Percentiles rank a stretch among this genome's conserved stretches.
These are phyloP conservation scores for Drosophila pegasa DNA, from an alignment of 2,888 invertebrate genomes.

Conservation along the genomic window DNA sequence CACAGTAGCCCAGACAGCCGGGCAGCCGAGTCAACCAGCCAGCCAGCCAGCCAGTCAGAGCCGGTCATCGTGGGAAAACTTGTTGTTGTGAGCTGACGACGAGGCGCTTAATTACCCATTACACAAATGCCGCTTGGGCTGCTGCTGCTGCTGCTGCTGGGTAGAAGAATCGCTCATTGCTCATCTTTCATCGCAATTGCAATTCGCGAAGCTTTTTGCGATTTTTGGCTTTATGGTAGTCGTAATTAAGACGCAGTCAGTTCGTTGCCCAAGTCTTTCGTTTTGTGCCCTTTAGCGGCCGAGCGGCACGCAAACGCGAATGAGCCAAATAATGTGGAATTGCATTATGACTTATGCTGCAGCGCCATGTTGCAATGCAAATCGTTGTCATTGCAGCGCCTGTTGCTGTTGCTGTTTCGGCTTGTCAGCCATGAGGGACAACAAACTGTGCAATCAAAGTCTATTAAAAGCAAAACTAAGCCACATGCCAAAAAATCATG, in stretches of 20 bases:
- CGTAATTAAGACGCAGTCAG: slow-evolving; percentile 72
- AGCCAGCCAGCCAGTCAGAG: slow-evolving; percentile 14
- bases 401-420: slow-evolving; percentile 17
- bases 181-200: slow-evolving; percentile 12
- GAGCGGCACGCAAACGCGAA: slow-evolving; percentile 50
- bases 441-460: slow-evolving; percentile 63
- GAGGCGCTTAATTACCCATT: slow-evolving; percentile 77
- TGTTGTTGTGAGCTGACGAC: slow-evolving; percentile 43
- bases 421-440: slow-evolving; percentile 49
- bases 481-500: slow-evolving; percentile 74
- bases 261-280: slow-evolving; percentile 74
- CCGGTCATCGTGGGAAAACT: slow-evolving; percentile 74
- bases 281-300: slow-evolving; percentile 59
- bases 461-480: slow-evolving; percentile 78
- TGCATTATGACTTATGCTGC: slow-evolving; percentile 68
- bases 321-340: slow-evolving; percentile 70
- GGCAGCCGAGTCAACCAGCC: slow-evolving; percentile 7
- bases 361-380: slow-evolving; percentile 73
- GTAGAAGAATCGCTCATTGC: slow-evolving; percentile 52
- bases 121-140: slow-evolving; percentile 66
- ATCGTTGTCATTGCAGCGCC: slow-evolving; percentile 56
- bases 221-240: slow-evolving; percentile 11
- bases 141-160: slow-evolving; percentile 11
- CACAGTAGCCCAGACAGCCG: slow-evolving; percentile 66
- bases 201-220: slow-evolving; percentile 46